Percentiles rank a stretch among this genome's conserved stretches.
These are phyloP conservation scores for Erebia ligea DNA, from an alignment of 2,888 invertebrate genomes.

Conservation along the genomic window DNA sequence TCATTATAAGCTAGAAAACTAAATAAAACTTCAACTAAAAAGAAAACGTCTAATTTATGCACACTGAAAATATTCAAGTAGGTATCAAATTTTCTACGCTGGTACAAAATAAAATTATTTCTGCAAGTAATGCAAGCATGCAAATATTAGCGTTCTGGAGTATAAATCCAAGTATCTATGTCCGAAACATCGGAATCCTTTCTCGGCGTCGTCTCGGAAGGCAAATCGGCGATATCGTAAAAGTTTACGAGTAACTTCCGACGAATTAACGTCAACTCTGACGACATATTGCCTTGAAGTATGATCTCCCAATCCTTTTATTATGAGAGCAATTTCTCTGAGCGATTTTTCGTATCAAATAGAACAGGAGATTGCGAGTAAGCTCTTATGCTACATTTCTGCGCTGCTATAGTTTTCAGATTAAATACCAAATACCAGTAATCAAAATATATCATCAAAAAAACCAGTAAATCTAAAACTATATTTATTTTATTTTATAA, in stretches of 20 bases:
- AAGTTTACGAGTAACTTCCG: constrained; percentile 78
- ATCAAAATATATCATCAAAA: no score
- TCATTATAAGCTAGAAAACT: no score
- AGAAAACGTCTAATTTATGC: not conserved
- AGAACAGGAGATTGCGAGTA: not conserved
- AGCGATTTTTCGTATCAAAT: constrained; percentile 4
- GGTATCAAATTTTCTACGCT: not conserved
- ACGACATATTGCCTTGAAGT: constrained; percentile 44
- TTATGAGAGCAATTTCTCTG: constrained; percentile 11
- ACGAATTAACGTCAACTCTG: constrained; percentile 66
- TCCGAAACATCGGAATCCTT: constrained; percentile 60
- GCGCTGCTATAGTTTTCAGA: no score
- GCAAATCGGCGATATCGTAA: constrained; percentile 73
- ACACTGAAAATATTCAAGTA: not conserved
- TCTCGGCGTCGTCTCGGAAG: constrained; percentile 62
- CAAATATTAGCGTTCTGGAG: constrained; percentile 22
- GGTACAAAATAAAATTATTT: not conserved
- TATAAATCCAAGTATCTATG: constrained; percentile 32
- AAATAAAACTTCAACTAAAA: not conserved
- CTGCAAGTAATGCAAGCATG: constrained; percentile 16
- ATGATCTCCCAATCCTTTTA: constrained; percentile 28
- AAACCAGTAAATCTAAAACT: no score
- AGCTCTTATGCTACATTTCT: no score
- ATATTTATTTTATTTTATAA: no score
- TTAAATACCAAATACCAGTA: no score